phyloP scores from a whole-genome alignment of 2,888 invertebrate genomes.

The Parnassius mnemosyne region DNA sequence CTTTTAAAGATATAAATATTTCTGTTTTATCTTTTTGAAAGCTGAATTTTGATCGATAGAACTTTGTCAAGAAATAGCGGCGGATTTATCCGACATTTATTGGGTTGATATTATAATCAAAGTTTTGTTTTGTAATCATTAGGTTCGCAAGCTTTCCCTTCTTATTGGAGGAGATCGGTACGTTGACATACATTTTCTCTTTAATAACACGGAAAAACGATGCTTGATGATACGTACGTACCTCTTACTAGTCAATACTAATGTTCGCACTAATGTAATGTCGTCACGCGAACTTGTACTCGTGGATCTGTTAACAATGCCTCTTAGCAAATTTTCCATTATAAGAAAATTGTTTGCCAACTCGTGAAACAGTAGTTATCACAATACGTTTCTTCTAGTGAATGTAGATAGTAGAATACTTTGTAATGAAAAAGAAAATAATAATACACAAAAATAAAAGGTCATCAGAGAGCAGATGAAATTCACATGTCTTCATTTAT shows the following conservation, averaged over 20 bases:
- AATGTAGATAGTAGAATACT: constrained; percentile 31
- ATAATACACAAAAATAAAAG: too few relatives aligned
- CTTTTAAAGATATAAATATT: too few relatives aligned
- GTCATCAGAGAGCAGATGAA: too few relatives aligned
- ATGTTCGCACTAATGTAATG: constrained; percentile 43
- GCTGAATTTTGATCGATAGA: too few relatives aligned
- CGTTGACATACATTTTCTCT: constrained; percentile 50
- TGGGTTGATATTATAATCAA: constrained; percentile 37
- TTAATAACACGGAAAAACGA: constrained; percentile 50
- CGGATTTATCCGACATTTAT: constrained; percentile 2
- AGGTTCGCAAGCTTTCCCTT: constrained; percentile 48
- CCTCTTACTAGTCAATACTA: constrained; percentile 33
- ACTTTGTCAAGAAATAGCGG: too few relatives aligned
- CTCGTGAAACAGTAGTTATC: constrained; percentile 48
- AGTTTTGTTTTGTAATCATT: constrained; percentile 30
- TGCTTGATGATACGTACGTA: constrained; percentile 29
- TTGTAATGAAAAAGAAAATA: neutral
- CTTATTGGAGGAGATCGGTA: constrained; percentile 43
- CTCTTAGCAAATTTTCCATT: constrained; percentile 65
- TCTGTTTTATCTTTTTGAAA: too few relatives aligned
- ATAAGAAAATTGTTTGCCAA: constrained; percentile 56
- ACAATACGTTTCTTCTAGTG: constrained; percentile 36
- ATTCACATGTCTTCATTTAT: too few relatives aligned
- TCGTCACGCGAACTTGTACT: constrained; percentile 52
- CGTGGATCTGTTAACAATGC: constrained; percentile 46